Conservation (phyloP, 2,888 invertebrate species). For the Caenorhabditis auriculariae region DNA sequence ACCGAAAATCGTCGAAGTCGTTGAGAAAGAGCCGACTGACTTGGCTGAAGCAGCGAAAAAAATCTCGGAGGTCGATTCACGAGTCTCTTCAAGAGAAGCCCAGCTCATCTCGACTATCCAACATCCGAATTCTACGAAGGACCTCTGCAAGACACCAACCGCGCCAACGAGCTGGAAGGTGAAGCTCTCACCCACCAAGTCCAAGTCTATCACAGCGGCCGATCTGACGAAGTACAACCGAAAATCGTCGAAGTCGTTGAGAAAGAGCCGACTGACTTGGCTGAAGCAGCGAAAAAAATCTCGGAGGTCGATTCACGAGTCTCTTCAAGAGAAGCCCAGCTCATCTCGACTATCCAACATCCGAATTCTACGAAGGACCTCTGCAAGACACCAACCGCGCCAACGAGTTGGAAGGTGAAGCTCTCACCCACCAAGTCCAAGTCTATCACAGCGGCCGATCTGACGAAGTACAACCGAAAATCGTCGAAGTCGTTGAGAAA, state of each 20-base stretch:
- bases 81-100: slow-evolving; percentile 34
- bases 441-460: slow-evolving; percentile 16
- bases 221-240: slow-evolving; percentile 8
- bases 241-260: slow-evolving; percentile 9
- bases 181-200: slow-evolving; percentile 14
- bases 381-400: slow-evolving; percentile 12
- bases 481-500: neutral
- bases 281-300: too few species aligned
- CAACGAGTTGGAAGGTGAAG: slow-evolving; percentile 3
- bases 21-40: slow-evolving; percentile 13
- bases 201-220: slow-evolving; percentile 11
- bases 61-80: slow-evolving; percentile 28
- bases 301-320: too few species aligned
- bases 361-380: slow-evolving; percentile 7
- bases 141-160: slow-evolving; percentile 15
- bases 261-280: too few species aligned
- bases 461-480: slow-evolving; percentile 9
- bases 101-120: slow-evolving; percentile 33
- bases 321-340: slow-evolving; percentile 23
- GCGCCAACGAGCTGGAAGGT: slow-evolving; percentile 8
- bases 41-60: slow-evolving; percentile 8
- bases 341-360: slow-evolving; percentile 24
- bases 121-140: slow-evolving; percentile 30
- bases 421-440: slow-evolving; percentile 12
- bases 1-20: slow-evolving; percentile 13